A percentile compares a stretch with the other conserved stretches of the same genome.
Evolutionary conservation across 92 coral and sea anemone species (phyloP).

Genomic region (Siderastrea radians): DNA sequence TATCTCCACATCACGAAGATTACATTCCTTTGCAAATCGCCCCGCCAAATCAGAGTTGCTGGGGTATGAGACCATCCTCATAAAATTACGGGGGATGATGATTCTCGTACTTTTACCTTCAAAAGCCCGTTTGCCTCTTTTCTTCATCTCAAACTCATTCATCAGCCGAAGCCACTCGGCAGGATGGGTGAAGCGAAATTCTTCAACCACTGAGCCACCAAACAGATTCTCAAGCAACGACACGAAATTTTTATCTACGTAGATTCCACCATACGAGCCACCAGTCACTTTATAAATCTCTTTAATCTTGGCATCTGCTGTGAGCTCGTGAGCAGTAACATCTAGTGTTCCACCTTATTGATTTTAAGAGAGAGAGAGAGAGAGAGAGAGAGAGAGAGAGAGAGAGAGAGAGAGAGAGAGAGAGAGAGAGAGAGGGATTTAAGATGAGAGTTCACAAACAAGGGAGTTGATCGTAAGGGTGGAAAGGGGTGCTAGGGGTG

Average conservation of each 20-base stretch:
- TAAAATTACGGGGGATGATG: slow-evolving; percentile 53
- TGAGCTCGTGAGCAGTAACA: slow-evolving; percentile 60
- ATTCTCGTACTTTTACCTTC: slow-evolving; percentile 58
- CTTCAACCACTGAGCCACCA: slow-evolving; percentile 46
- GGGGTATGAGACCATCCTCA: background rate
- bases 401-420: too few species aligned
- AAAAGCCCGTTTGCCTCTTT: slow-evolving; percentile 57
- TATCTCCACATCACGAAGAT: slow-evolving; percentile 31
- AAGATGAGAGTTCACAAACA: too few species aligned
- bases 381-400: too few species aligned
- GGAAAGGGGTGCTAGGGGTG: too few species aligned
- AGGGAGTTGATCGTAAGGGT: too few species aligned
- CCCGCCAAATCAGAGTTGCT: slow-evolving; percentile 23
- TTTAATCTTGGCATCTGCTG: slow-evolving; percentile 49
- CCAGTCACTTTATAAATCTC: slow-evolving; percentile 62
- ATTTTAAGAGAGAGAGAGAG: too few species aligned
- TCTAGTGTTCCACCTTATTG: slow-evolving; percentile 74
- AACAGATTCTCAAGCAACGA: slow-evolving; percentile 45
- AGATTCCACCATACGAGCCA: slow-evolving; percentile 61
- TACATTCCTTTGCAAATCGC: slow-evolving; percentile 26
- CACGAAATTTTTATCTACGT: slow-evolving; percentile 48
- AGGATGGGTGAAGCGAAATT: slow-evolving; percentile 51
- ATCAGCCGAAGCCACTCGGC: slow-evolving; percentile 67
- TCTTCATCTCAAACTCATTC: slow-evolving; percentile 77
- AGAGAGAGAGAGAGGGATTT: too few species aligned